These are phyloP conservation scores for Lophius americanus DNA, from an alignment of 2,797 vertebrate genomes.

Conservation along the genomic window DNA sequence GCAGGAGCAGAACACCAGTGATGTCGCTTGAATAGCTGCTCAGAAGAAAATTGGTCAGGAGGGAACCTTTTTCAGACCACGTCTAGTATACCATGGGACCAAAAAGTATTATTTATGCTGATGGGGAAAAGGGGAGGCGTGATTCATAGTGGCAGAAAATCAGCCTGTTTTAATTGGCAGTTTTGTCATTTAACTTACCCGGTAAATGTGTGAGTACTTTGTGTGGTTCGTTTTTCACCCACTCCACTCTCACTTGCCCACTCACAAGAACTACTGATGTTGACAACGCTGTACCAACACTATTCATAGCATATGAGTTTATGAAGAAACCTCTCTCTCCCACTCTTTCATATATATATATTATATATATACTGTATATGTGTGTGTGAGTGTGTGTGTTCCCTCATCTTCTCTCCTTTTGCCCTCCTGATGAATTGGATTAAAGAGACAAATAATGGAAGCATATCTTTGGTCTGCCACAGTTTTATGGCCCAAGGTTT, in stretches of 20 bases:
- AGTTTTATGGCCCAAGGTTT: conserved; percentile 31
- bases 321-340: neutral
- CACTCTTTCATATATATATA: no score
- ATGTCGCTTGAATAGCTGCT: conserved; percentile 45
- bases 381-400: neutral
- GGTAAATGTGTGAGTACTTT: conserved; percentile 1
- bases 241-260: neutral
- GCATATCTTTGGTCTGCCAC: conserved; percentile 27
- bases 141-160: neutral
- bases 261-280: neutral
- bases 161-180: conserved; percentile 8
- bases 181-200: neutral
- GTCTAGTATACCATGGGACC: conserved; percentile 48
- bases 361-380: no score
- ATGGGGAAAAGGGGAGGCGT: conserved; percentile 12
- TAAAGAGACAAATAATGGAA: conserved; percentile 41
- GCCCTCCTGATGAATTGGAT: conserved; percentile 48
- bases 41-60: conserved; percentile 65
- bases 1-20: conserved; percentile 53
- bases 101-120: conserved; percentile 33
- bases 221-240: conserved; percentile 1
- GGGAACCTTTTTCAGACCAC: conserved; percentile 44
- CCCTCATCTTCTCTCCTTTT: conserved; percentile 27
- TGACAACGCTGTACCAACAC: conserved; percentile 8
- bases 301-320: conserved; percentile 6